A percentile compares a stretch with the other conserved stretches of the same genome.
Conservation (phyloP, 2,113 vertebrate species). For the Sebastes fasciatus region DNA sequence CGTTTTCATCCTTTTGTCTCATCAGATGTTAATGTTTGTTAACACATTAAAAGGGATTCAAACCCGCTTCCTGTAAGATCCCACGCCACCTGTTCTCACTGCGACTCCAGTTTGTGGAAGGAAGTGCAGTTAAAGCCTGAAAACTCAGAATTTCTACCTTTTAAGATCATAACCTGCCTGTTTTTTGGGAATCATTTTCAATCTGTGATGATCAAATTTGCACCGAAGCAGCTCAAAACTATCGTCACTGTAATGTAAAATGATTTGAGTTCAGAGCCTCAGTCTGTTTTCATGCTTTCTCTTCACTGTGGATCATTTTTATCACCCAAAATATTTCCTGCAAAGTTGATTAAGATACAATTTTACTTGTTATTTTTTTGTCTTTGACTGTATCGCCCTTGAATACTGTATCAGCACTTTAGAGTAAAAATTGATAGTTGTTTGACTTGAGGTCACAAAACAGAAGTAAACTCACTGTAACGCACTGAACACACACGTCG, state of each 20-base stretch:
- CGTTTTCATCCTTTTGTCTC: neutral
- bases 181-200: too few species aligned
- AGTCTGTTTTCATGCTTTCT: neutral
- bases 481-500: neutral
- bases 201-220: neutral
- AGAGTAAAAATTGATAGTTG: neutral
- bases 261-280: too few species aligned
- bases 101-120: neutral
- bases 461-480: conserved; percentile 9
- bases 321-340: neutral
- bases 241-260: neutral
- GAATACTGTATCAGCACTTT: conserved; percentile 7
- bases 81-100: too few species aligned
- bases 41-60: neutral
- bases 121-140: neutral
- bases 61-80: neutral
- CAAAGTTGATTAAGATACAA: neutral
- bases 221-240: neutral
- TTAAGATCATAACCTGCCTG: neutral
- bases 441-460: neutral
- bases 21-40: neutral
- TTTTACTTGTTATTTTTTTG: neutral
- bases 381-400: neutral
- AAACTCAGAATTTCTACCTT: neutral
- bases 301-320: neutral